Percentiles rank a stretch among this genome's conserved stretches.
These are phyloP conservation scores for Drosophila grimshawi DNA, from an alignment of 1,140 invertebrate species.

Conservation along the genomic window DNA sequence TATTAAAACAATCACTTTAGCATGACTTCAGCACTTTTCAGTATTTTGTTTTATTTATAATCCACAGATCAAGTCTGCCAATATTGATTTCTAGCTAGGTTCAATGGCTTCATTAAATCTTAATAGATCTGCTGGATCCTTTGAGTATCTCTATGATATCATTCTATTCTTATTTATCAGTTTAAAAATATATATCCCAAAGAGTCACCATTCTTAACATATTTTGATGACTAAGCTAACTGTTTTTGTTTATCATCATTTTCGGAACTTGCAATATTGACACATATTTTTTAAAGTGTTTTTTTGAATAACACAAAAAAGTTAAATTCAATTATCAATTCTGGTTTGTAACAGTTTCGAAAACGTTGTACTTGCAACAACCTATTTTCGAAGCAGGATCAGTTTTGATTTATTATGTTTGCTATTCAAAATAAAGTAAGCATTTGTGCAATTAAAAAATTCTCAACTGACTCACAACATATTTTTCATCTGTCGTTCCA, in stretches of 20 bases:
- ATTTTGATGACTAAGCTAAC: too few relatives aligned
- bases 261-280: too few relatives aligned
- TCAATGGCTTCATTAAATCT: not conserved
- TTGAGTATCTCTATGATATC: not conserved
- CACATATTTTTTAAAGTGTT: too few relatives aligned
- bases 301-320: too few relatives aligned
- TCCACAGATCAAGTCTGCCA: not conserved
- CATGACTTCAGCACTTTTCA: conserved; percentile 26
- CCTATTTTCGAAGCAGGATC: too few relatives aligned
- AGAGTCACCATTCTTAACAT: too few relatives aligned
- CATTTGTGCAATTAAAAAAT: not conserved
- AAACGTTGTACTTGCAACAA: not conserved
- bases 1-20: conserved; percentile 21
- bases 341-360: not conserved
- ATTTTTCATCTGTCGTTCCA: not conserved
- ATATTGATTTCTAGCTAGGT: not conserved
- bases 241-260: too few relatives aligned
- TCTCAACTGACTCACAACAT: not conserved
- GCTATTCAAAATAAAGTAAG: not conserved
- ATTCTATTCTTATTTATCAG: too few relatives aligned
- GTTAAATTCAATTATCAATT: not conserved
- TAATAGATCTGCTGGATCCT: not conserved
- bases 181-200: too few relatives aligned
- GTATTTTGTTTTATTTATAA: conserved; percentile 1
- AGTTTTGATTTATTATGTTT: too few relatives aligned